phyloP scores from a whole-genome alignment of 2,888 invertebrate genomes.

The Mythimna loreyi region DNA sequence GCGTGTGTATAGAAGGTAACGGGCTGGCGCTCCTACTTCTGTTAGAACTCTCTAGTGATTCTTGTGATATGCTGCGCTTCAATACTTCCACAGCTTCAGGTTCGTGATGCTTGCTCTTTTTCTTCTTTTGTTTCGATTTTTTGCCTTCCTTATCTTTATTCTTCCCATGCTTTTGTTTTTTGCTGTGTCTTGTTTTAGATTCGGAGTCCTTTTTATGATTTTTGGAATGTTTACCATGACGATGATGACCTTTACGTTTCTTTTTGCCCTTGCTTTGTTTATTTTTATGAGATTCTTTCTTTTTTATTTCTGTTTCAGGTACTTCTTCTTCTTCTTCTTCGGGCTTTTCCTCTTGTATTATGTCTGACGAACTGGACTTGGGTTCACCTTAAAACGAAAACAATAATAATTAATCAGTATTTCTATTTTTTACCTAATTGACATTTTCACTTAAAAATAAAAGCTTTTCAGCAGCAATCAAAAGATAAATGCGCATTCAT shows the following conservation, averaged over 20 bases:
- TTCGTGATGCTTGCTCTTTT: conserved; percentile 83
- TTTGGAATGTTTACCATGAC: conserved; percentile 88
- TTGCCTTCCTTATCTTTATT: conserved; percentile 86
- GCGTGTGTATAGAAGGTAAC: conserved; percentile 86
- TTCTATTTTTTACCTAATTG: background rate
- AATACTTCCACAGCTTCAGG: conserved; percentile 68
- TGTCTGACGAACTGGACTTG: conserved; percentile 79
- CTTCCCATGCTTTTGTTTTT: conserved; percentile 81
- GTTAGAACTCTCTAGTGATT: conserved; percentile 84
- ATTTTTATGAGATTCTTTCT: conserved; percentile 84
- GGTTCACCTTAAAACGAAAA: conserved; percentile 75
- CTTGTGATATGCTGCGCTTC: conserved; percentile 75
- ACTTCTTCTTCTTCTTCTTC: conserved; percentile 57
- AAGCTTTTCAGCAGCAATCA: background rate
- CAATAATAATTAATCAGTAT: background rate
- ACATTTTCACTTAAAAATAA: too few relatives aligned
- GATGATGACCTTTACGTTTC: conserved; percentile 86
- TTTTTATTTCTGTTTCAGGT: conserved; percentile 68
- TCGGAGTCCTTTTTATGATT: conserved; percentile 80
- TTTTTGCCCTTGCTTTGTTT: conserved; percentile 84
- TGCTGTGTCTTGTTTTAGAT: conserved; percentile 79
- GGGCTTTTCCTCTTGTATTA: conserved; percentile 66
- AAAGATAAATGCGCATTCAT: background rate
- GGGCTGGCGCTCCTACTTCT: conserved; percentile 87
- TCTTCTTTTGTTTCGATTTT: conserved; percentile 87